Evolutionary conservation across 2,888 invertebrate species (phyloP), one percentile per base, ranked within the genome.

Genomic region (Mesorhabditis spiculigera): DNA sequence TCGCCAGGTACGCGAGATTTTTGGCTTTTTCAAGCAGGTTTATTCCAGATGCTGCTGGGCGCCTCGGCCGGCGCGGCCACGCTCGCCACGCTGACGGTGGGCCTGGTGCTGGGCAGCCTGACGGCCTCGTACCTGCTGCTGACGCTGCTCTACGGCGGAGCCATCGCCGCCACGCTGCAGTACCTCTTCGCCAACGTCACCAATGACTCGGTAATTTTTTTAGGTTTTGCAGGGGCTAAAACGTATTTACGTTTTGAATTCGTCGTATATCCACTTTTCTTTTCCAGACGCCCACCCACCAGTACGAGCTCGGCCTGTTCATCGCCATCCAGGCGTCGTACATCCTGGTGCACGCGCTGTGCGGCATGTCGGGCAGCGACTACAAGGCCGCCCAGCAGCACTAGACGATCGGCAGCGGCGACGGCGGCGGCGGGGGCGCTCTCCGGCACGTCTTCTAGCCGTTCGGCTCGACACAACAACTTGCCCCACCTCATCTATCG

Each of bases 111-210:
- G n/a, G 71, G 73, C 45, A 67, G 68, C 45, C 62, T 74, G 5
- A 65, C 68, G 28, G 63, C 64, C 65, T 42, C 71, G 10, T 73
- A 68, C 68, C 63, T 74, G n/a, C 62, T 73, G 43, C 67, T 74
- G 43, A n/a, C 71, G 8, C 67, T 73, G 16, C 65, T 69, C 67
- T 71, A 73, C 68, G 63, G 70, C 10, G 74, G n/a, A 6, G n/a
- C 67, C 64, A 72, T 63, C 64, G 68, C 63, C 65, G 58, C 42
- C 63, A 66, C 65, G 63, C 28, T 73, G 43, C 73, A 73, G 68
- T n/a, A 69, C 45, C 66, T 65, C 65, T 45, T 72, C 65, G 10
- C 8, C 10, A 10, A 50, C n/a, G 58, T n/a, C 50, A 13, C 44
- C 13, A 13, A 13, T 45, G 68, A 71, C 41, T 65, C 67, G 13